Conservation (phyloP, 35 echinoderm and acorn worm species). For the Eucidaris tribuloides region DNA sequence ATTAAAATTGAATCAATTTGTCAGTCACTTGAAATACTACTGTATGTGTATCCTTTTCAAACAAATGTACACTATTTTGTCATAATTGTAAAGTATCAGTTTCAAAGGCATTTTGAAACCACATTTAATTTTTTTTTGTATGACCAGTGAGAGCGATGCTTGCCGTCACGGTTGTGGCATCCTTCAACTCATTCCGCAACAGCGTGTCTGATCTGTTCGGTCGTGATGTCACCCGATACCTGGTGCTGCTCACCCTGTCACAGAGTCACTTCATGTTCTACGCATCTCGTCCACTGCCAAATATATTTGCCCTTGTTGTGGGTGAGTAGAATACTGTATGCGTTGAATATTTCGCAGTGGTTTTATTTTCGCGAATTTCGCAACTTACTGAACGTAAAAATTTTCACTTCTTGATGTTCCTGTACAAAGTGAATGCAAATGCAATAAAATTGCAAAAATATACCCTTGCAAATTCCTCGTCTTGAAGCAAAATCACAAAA, state of each 20-base stretch:
- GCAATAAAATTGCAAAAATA: too few species aligned
- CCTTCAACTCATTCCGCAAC: constrained; percentile 52
- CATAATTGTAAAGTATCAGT: background rate
- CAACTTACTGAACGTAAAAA: too few species aligned
- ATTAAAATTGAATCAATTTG: too few species aligned
- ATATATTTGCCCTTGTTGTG: constrained; percentile 83
- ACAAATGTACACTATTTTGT: background rate
- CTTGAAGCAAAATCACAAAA: too few species aligned
- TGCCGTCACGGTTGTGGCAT: constrained; percentile 58
- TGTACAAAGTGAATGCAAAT: too few species aligned
- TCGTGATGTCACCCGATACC: constrained; percentile 55
- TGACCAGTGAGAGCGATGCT: constrained; percentile 71
- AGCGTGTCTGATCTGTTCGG: constrained; percentile 73
- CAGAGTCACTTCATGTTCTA: constrained; percentile 99
- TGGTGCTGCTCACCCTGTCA: constrained; percentile 72
- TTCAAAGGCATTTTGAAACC: background rate
- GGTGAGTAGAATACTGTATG: too few species aligned
- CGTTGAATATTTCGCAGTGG: too few species aligned
- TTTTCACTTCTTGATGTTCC: too few species aligned
- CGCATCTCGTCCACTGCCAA: constrained; percentile 77
- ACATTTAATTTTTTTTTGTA: background rate
- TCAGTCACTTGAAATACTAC: too few species aligned
- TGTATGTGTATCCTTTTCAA: too few species aligned
- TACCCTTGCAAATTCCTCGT: too few species aligned
- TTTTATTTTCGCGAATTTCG: too few species aligned